A percentile compares a stretch with the other conserved stretches of the same genome.
These are phyloP conservation scores for Laspeyria flexula DNA, from an alignment of 2,888 invertebrate genomes.

Conservation along the genomic window DNA sequence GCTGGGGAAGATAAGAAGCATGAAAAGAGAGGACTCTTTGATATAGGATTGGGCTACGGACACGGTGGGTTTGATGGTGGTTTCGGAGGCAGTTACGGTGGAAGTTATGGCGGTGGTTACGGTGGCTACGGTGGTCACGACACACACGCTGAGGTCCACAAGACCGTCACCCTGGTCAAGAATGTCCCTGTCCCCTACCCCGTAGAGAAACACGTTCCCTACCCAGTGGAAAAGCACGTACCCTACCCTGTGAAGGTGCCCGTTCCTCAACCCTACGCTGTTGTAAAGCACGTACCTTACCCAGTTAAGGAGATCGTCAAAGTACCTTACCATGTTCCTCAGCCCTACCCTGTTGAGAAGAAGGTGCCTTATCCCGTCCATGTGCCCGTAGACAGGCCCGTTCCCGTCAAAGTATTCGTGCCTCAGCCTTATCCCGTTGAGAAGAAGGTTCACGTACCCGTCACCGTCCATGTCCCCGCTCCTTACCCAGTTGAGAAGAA, in stretches of 20 bases:
- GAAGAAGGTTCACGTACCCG: slow-evolving; percentile 88
- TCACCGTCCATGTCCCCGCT: slow-evolving; percentile 89
- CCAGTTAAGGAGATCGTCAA: slow-evolving; percentile 88
- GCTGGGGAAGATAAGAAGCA: slow-evolving; percentile 88
- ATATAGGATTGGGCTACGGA: slow-evolving; percentile 82
- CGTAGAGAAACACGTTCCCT: slow-evolving; percentile 89
- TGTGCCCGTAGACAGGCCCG: slow-evolving; percentile 82
- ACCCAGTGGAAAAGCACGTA: slow-evolving; percentile 88
- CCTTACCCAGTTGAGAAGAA: slow-evolving; percentile 90
- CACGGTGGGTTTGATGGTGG: slow-evolving; percentile 60
- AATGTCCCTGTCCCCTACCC: slow-evolving; percentile 90
- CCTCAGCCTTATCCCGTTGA: slow-evolving; percentile 87
- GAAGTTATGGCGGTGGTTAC: slow-evolving; percentile 58
- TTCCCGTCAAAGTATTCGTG: slow-evolving; percentile 83
- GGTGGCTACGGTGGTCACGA: slow-evolving; percentile 57
- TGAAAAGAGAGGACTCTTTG: slow-evolving; percentile 90
- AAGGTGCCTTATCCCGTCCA: slow-evolving; percentile 85
- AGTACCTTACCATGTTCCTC: slow-evolving; percentile 88
- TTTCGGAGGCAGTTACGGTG: slow-evolving; percentile 49
- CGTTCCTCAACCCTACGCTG: slow-evolving; percentile 90
- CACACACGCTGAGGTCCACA: slow-evolving; percentile 85
- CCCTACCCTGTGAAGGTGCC: slow-evolving; percentile 87
- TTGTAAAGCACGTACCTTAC: slow-evolving; percentile 88
- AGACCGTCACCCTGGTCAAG: slow-evolving; percentile 90
- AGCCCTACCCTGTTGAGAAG: slow-evolving; percentile 90